Evolutionary conservation across 2,113 vertebrate species (phyloP), one percentile per base, ranked within the genome.

Genomic region (Pseudorhombus dupliciocellatus): DNA sequence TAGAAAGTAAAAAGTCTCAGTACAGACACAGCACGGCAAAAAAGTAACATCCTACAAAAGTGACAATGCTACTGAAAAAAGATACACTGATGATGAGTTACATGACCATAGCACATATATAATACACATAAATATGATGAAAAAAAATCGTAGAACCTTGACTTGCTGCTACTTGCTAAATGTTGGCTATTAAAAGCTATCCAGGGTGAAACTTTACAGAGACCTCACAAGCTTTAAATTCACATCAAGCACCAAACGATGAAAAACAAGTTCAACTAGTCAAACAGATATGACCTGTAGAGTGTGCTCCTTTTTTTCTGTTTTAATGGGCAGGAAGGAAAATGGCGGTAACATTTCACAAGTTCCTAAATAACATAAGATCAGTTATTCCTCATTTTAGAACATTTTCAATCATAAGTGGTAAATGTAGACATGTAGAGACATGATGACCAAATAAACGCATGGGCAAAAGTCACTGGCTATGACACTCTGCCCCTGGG

Each of bases 251-350:
- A 14, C 21, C 15, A n/a, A 20, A 22, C 4, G 51, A 25, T 28
- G 1, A 66, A 81, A 84, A 73, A 75, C 70, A 73, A 69, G 62
- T 62, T 52, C 2, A 60, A 44, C 56, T 37, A 24, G 37, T 69
- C 46, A 7, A 51, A 63, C 26, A 52, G 50, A 25, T 7, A 48
- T 64, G 54, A 59, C 14, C 48, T 21, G 21, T 34, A 59, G 50
- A 18, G 18, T 21, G n/a, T 53, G n/a, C 46, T 24, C 3, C 14
- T 46, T 14, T 26, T 58, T 77, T 64, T 25, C 22, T 20, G 34
- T 42, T 48, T 69, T 18, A 40, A 6, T 53, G 18, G 4, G 21
- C 48, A 37, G 7, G 31, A 42, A 46, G 46, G 12, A n/a, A 69
- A 37, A 56, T 16, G 51, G 37, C 21, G 20, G 4, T 22, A 34